phyloP scores from a whole-genome alignment of 2,797 vertebrate species.

The Sciurus carolinensis region DNA sequence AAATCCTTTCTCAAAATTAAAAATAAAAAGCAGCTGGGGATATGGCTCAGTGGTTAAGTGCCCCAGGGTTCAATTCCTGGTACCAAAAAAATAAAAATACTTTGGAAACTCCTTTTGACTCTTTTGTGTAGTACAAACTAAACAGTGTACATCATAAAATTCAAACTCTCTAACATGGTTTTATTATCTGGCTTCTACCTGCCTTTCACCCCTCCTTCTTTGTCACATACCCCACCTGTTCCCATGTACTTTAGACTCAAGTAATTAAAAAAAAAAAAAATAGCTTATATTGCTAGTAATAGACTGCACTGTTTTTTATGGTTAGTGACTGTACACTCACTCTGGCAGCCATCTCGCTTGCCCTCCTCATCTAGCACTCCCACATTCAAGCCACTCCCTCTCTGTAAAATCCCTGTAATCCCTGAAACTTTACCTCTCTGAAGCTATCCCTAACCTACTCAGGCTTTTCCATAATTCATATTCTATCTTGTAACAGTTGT shows the following conservation, averaged over 20 bases:
- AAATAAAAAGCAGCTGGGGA: no score
- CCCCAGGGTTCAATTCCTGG: no score
- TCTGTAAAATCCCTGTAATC: not conserved
- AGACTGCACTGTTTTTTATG: constrained; percentile 30
- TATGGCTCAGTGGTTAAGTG: no score
- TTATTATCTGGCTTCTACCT: not conserved
- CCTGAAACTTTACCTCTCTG: not conserved
- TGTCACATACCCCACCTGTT: not conserved
- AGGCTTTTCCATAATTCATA: constrained; percentile 27
- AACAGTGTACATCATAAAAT: not conserved
- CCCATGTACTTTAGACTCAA: constrained; percentile 23
- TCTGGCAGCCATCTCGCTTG: not conserved
- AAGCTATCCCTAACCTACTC: not conserved
- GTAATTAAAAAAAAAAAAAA: constrained; percentile 57
- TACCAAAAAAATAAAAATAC: not conserved
- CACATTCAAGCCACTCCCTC: not conserved
- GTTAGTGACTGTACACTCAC: not conserved
- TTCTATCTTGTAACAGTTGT: constrained; percentile 44
- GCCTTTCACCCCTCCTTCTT: not conserved
- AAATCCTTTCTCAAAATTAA: no score
- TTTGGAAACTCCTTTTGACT: constrained; percentile 44
- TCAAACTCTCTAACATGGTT: not conserved
- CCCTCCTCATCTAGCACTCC: not conserved
- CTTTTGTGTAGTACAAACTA: no score
- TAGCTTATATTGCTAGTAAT: not conserved